Base-by-base conservation (phyloP, 2,797 vertebrate genomes). In the Karalla daura region DNA sequence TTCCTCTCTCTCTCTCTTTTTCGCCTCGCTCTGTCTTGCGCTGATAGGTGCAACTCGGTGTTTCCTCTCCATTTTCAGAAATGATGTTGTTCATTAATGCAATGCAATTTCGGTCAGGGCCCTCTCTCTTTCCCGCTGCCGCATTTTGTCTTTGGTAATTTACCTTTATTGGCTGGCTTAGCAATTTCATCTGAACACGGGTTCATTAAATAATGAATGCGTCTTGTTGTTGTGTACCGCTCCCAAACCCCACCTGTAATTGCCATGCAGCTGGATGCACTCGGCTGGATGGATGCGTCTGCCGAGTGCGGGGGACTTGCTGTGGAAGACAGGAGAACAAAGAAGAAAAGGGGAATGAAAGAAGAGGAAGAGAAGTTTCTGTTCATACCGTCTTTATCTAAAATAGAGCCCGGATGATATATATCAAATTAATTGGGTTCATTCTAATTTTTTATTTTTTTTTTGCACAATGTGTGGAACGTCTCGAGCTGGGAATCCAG, bases 11-110 rank as follows among this genome's bases (percentile, higher is more conserved):
- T n/a, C n/a, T n/a, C n/a, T n/a, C n/a, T n/a, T n/a, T n/a, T 32
- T 24, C 40, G 25, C 40, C 69, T 33, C 65, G 23, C 74, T 84
- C 80, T 81, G 75, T 86, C 84, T 85, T 76, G 56, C 15, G 62
- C 76, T 78, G 89, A 86, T 87, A 82, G 87, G 86, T 84, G 76
- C 79, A 67, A 78, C 81, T 88, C 70, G 5, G 43, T 58, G 76
- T 81, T 87, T 86, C 80, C 83, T 82, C 85, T 85, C 80, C 80
- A 78, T 89, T 86, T 85, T 80, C 81, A 77, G 74, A 87, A 91
- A 89, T 86, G 74, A 91, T 88, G 88, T 81, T 87, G 85, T 86
- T 90, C 87, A 87, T 91, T 91, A 91, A 85, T 70, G 80, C 86
- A 13, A 63, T 54, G 83, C 70, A 79, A 58, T 88, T 87, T 85